phyloP scores from a whole-genome alignment of 2,797 vertebrate genomes.

The Coreius guichenoti region DNA sequence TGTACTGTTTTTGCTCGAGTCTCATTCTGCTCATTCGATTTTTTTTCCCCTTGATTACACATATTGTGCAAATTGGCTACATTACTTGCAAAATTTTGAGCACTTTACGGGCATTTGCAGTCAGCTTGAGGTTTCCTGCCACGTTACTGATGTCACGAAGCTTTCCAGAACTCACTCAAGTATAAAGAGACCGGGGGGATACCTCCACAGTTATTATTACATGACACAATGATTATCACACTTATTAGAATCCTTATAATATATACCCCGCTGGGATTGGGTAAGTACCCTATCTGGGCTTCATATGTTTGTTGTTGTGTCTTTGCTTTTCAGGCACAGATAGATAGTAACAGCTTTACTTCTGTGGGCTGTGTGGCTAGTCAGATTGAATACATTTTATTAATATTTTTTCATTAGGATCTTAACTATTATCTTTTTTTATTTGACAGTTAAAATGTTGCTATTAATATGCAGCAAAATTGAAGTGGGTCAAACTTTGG shows the following conservation, averaged over 20 bases:
- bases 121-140: conserved; percentile 60
- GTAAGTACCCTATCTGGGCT: conserved; percentile 54
- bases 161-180: conserved; percentile 56
- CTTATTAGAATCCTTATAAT: conserved; percentile 52
- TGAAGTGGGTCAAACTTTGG: not conserved
- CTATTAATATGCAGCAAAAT: not conserved
- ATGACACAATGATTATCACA: conserved; percentile 58
- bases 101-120: conserved; percentile 54
- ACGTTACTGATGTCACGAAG: conserved; percentile 57
- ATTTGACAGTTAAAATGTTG: not conserved
- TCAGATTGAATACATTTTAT: conserved; percentile 9
- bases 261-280: conserved; percentile 55
- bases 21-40: conserved; percentile 50
- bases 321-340: conserved; percentile 13
- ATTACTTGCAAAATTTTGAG: conserved; percentile 52
- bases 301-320: not conserved
- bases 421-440: not conserved
- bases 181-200: conserved; percentile 61
- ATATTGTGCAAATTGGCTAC: conserved; percentile 56
- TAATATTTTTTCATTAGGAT: too few relatives aligned
- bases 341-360: conserved; percentile 8
- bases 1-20: conserved; percentile 53
- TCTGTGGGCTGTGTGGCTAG: not conserved
- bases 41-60: conserved; percentile 59
- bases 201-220: conserved; percentile 37